These are phyloP conservation scores for Cirrhinus mrigala DNA, from an alignment of 2,797 vertebrate genomes.

Conservation along the genomic window DNA sequence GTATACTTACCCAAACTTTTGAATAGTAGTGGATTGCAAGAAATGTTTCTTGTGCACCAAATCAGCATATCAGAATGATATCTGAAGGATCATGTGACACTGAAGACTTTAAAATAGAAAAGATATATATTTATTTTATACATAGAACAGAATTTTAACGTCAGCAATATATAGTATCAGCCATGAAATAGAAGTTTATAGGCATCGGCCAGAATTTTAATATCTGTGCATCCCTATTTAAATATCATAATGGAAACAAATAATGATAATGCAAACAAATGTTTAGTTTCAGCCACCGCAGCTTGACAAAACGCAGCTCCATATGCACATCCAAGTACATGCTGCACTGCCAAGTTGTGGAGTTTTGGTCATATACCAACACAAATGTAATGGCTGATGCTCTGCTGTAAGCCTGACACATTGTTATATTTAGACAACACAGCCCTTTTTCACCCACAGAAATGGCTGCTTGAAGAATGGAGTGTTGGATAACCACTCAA, in stretches of 20 bases:
- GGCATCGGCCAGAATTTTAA: background rate
- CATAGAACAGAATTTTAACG: background rate
- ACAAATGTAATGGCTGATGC: conserved; percentile 7
- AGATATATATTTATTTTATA: background rate
- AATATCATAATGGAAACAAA: background rate
- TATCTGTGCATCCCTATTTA: background rate
- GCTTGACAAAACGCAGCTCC: background rate
- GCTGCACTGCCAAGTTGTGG: conserved; percentile 17
- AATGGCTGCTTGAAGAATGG: conserved; percentile 68
- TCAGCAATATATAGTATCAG: background rate
- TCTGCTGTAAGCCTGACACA: conserved; percentile 26
- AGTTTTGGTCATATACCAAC: conserved; percentile 16
- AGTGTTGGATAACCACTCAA: conserved; percentile 64
- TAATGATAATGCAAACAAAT: background rate
- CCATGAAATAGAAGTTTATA: background rate
- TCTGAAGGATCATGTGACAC: background rate
- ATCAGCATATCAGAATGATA: background rate
- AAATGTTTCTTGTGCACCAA: background rate
- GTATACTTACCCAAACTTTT: background rate
- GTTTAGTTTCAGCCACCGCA: background rate
- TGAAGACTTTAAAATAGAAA: background rate
- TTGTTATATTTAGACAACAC: conserved; percentile 67
- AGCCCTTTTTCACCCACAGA: conserved; percentile 63
- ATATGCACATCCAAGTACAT: background rate
- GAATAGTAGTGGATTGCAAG: background rate